Base-by-base conservation (phyloP, 2,113 vertebrate species). In the Centropristis striata region DNA sequence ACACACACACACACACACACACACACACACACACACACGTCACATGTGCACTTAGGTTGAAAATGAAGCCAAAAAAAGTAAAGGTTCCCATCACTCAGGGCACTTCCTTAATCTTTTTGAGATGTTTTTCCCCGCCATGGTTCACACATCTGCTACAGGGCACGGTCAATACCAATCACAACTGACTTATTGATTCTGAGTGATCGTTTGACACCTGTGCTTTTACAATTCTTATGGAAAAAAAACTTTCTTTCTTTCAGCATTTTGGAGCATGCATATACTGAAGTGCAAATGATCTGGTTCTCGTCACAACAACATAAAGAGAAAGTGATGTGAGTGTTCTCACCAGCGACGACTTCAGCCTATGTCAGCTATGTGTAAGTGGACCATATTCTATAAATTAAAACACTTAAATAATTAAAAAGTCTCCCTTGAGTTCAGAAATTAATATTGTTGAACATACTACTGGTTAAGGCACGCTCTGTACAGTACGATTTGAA, bases 121-220 rank as follows among this genome's bases (percentile, higher is more conserved):
- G 71, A 50, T 74, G 12, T 67, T 71, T 79, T 46, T 41, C 42
- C 7, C 21, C 8, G 15, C 67, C 21, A 74, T 79, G 83, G 78
- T 79, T 79, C 81, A 78, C 15, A 85, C 72, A 41, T 54, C 74
- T 70, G 73, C 79, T 78, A 63, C 84, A 86, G 79, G 81, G 42
- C n/a, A 68, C 54, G 27, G 71, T 88, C 89, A 83, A 83, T 84
- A 82, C 71, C 55, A 71, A 57, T 88, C 81, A 78, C 63, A 78
- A 65, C 70, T 51, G 46, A 78, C 71, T 68, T 79, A 88, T 69
- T 71, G 88, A 87, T 86, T 77, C 8, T 7, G 54, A 72, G 53
- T 67, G 57, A 88, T 81, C 5, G 5, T 39, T n/a, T 70, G 41
- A 64, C 65, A 78, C 57, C 11, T 65, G 57, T 36, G 14, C 41